phyloP scores from a whole-genome alignment of 2,113 vertebrate species.

The Perccottus glenii region DNA sequence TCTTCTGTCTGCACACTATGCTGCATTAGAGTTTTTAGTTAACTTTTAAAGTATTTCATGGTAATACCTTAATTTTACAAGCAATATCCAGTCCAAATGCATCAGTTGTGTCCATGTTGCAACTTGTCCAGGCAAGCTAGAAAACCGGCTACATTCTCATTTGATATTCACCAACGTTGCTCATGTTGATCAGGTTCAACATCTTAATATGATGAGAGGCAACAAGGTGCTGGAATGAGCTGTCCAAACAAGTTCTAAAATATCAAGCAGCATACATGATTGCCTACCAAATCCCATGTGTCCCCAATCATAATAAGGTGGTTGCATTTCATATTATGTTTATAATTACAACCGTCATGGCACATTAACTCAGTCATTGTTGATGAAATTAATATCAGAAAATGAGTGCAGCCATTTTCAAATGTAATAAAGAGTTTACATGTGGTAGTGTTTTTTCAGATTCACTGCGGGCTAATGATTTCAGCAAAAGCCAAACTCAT shows the following conservation, averaged over 20 bases:
- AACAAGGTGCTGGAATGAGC: constrained; percentile 58
- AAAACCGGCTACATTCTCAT: constrained; percentile 17
- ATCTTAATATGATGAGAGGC: constrained; percentile 59
- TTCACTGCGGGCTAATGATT: constrained; percentile 11
- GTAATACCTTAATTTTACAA: constrained; percentile 19
- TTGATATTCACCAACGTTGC: constrained; percentile 42
- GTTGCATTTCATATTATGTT: constrained; percentile 69
- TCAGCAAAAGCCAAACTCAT: constrained; percentile 19
- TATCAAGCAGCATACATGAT: constrained; percentile 61
- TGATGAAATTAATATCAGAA: constrained; percentile 70
- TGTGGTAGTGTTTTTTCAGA: constrained; percentile 16
- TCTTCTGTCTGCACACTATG: no score
- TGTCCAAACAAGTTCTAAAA: constrained; percentile 66
- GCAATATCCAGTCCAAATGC: constrained; percentile 8
- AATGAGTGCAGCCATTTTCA: constrained; percentile 40
- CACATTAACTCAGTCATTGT: constrained; percentile 69
- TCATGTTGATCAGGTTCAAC: constrained; percentile 54
- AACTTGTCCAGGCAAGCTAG: constrained; percentile 9
- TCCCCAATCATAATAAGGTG: constrained; percentile 61
- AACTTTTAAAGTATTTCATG: no score
- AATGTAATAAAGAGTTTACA: constrained; percentile 14
- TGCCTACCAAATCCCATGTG: constrained; percentile 62
- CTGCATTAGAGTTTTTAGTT: no score
- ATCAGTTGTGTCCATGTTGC: neutral
- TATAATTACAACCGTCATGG: constrained; percentile 70